A percentile compares a stretch with the other conserved stretches of the same genome.
Conservation (phyloP, 2,113 vertebrate species). For the Plotosus lineatus region DNA sequence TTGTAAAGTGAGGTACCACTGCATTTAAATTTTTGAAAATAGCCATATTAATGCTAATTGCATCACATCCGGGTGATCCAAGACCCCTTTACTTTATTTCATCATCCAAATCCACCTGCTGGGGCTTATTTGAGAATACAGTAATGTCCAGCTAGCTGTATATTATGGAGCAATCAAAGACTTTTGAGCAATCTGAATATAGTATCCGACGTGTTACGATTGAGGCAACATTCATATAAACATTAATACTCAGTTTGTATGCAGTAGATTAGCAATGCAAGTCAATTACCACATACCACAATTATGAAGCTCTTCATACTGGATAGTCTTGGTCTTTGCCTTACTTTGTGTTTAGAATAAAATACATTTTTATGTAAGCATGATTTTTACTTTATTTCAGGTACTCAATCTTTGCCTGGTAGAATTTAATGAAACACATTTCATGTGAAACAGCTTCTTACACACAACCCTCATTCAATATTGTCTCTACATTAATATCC, state of each 20-base stretch:
- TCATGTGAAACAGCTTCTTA: neutral
- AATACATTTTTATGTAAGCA: neutral
- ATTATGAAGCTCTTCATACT: no score
- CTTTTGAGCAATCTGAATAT: neutral
- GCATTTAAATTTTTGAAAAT: no score
- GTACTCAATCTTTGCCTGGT: neutral
- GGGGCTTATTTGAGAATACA: no score
- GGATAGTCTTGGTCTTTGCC: neutral
- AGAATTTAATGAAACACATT: neutral
- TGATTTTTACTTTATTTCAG: neutral
- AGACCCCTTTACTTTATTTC: no score
- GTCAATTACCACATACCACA: no score
- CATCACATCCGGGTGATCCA: no score
- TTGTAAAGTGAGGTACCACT: no score
- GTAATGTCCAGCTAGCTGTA: no score
- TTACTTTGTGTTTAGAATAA: neutral
- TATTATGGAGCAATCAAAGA: no score
- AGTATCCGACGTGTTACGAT: neutral
- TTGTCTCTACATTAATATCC: neutral
- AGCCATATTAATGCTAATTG: no score
- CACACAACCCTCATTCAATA: neutral
- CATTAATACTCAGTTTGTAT: neutral
- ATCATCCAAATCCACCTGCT: no score
- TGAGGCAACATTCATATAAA: neutral
- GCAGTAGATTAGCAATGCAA: neutral